These are phyloP conservation scores for Macropodus opercularis DNA, from an alignment of 2,797 vertebrate species.

Conservation along the genomic window DNA sequence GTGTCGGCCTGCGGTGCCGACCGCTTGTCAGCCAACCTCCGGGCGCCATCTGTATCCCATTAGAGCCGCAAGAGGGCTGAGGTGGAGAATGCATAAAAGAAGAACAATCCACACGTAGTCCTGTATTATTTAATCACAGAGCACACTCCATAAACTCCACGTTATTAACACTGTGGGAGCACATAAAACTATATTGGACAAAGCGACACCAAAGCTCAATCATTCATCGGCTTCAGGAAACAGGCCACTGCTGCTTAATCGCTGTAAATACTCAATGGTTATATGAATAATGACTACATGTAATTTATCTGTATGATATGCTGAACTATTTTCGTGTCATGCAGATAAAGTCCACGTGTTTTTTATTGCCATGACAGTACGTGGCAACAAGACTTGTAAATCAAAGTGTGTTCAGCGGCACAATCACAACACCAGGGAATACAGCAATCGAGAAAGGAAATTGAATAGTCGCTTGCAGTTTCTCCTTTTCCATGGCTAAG, in stretches of 20 bases:
- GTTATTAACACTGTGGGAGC: slow-evolving; percentile 73
- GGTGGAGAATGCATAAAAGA: slow-evolving; percentile 42
- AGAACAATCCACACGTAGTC: slow-evolving; percentile 36
- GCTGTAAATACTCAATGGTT: slow-evolving; percentile 7
- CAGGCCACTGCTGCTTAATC: slow-evolving; percentile 12
- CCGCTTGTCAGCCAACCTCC: slow-evolving; percentile 67
- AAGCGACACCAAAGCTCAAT: slow-evolving; percentile 56
- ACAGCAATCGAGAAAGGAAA: not conserved
- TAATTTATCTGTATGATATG: not conserved
- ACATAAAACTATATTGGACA: slow-evolving; percentile 74
- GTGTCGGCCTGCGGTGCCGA: slow-evolving; percentile 65
- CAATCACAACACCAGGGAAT: not conserved
- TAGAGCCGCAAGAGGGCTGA: slow-evolving; percentile 65
- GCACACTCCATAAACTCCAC: slow-evolving; percentile 74
- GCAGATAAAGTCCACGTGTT: not conserved
- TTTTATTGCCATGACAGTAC: slow-evolving; percentile 3
- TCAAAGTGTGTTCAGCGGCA: not conserved
- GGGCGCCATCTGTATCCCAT: slow-evolving; percentile 77
- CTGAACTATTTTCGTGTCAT: not conserved
- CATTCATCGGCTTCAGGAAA: slow-evolving; percentile 36
- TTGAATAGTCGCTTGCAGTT: not conserved
- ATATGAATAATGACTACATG: too few species aligned
- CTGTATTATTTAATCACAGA: slow-evolving; percentile 75
- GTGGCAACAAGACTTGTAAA: not conserved
- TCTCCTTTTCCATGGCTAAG: not conserved